Evolutionary conservation across 2,113 vertebrate genomes (phyloP), one percentile per base, ranked within the genome.

Genomic region (Probosciger aterrimus): DNA sequence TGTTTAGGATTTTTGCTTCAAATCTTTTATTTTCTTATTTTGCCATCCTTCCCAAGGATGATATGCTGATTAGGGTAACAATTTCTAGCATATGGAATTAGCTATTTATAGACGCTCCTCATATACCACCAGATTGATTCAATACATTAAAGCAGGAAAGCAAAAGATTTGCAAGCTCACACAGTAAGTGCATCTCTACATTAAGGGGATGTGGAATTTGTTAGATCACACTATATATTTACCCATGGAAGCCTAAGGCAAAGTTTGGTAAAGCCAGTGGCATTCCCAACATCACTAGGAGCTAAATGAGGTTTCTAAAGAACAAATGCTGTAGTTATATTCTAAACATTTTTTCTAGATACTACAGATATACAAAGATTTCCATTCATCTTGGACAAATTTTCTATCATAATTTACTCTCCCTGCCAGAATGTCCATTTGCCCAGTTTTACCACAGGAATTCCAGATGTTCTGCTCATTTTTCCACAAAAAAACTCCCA

Each of bases 51-150:
- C 86, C 43, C 15, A 24, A 69, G 55, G 39, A 17, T 2, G 35
- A 17, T 2, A 76, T 11, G n/a, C 57, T 81, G 44, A 79, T 89
- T 15, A 89, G 33, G 14, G 28, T 57, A 81, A 84, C 46, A 22
- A 6, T 16, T 87, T 71, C 89, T 50, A 94, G 59, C 94, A 85
- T 89, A 87, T 82, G 91, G 88, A 82, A 85, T 94, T 76, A 63
- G 59, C 74, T 84, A 92, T 92, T 89, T 93, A 90, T 89, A 89
- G 74, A 30, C 0, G 0, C 19, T 68, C 20, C 64, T 93, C 47
- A 7, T 41, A 49, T 76, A 47, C 27, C 75, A 79, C 88, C 64
- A 89, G 81, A 76, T 57, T 73, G 86, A 91, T 91, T 59, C 53
- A 57, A 84, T 79, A 47, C 76, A 46, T 84, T 52, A 43, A 52